Evolutionary conservation across 2,797 vertebrate genomes (phyloP), one percentile per base, ranked within the genome.

Genomic region (Peromyscus nudipes): DNA sequence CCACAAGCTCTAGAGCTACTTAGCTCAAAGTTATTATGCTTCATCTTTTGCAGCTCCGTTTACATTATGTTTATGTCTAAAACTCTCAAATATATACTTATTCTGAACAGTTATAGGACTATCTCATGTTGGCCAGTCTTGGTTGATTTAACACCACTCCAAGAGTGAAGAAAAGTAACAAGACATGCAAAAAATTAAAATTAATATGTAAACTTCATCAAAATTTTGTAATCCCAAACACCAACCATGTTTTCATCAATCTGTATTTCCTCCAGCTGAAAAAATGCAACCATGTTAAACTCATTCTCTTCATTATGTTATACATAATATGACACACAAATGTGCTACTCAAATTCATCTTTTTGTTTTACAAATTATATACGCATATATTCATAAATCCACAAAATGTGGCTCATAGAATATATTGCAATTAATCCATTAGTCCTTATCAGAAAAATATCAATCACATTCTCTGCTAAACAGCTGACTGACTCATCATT

Each of bases 41-140:
- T 94, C 52, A 52, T 62, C 60, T 5, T 94, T 85, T 67, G 62
- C 96, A 87, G 14, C 46, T 71, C 88, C 4, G 25, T 83, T 96
- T 91, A 40, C 43, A 65, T 91, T 31, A 34, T 27, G 4, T 89
- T 77, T 84, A 16, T 86, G 67, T 85, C n/a, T 81, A 75, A 46
- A 79, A 76, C n/a, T 94, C 29, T 93, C 83, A 92, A 43, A n/a
- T 79, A 64, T 57, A 6, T 40, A 46, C 10, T 6, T 76, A 75
- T 67, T 65, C 55, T 76, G 69, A 62, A 12, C 75, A 86, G 27
- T 89, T 92, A 64, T 11, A 64, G 43, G 84, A 55, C 27, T 67
- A 27, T 31, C 34, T 69, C 25, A 86, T 29, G 23, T 62, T 3
- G 14, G 67, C 92, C 34, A 92, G 27, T 83, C 29, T 80, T 92